These are phyloP conservation scores for Antitype chi DNA, from an alignment of 2,888 invertebrate species.

Conservation along the genomic window DNA sequence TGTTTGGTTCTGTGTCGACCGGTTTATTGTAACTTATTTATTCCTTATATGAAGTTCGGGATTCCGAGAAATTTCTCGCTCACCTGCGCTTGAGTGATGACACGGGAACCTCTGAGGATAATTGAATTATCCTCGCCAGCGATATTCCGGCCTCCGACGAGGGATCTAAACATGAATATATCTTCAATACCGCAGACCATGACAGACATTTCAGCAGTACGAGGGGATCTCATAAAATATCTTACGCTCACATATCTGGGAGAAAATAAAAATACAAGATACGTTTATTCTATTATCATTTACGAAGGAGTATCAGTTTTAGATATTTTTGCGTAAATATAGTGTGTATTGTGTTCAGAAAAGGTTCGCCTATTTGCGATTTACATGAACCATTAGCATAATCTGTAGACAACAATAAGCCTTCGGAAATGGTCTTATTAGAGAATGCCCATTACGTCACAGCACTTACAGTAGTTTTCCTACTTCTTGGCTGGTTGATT, in stretches of 20 bases:
- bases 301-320: slow-evolving; percentile 29
- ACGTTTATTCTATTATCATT: slow-evolving; percentile 48
- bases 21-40: slow-evolving; percentile 57
- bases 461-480: slow-evolving; percentile 74
- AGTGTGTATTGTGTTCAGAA: slow-evolving; percentile 20
- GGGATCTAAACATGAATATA: slow-evolving; percentile 68
- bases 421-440: slow-evolving; percentile 66
- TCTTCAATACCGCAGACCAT: slow-evolving; percentile 69
- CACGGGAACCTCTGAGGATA: slow-evolving; percentile 74
- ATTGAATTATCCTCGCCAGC: slow-evolving; percentile 77
- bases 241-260: slow-evolving; percentile 42
- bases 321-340: slow-evolving; percentile 37
- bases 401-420: slow-evolving; percentile 50
- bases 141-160: slow-evolving; percentile 51
- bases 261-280: slow-evolving; percentile 58
- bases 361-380: slow-evolving; percentile 29
- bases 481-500: slow-evolving; percentile 79
- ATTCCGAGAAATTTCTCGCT: slow-evolving; percentile 48
- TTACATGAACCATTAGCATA: slow-evolving; percentile 49
- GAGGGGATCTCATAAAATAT: slow-evolving; percentile 69
- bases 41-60: slow-evolving; percentile 48
- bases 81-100: slow-evolving; percentile 81
- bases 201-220: slow-evolving; percentile 68
- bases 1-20: slow-evolving; percentile 37
- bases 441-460: slow-evolving; percentile 69